phyloP scores from a whole-genome alignment of 2,888 invertebrate genomes.

The Macrophya annulata region DNA sequence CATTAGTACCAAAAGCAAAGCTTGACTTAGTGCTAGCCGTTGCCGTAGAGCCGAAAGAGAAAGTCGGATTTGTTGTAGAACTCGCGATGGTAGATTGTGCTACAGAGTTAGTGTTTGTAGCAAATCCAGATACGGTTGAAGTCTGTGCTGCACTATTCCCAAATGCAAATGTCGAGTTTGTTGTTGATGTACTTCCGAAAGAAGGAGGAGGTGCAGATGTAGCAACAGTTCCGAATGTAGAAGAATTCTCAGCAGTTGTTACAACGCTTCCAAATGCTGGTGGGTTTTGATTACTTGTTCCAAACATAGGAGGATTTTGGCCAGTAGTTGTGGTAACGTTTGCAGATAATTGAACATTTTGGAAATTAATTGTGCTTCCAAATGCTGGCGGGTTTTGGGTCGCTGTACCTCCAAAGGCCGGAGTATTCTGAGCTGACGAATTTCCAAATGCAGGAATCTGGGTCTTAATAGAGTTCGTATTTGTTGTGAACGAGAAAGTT shows the following conservation, averaged over 20 bases:
- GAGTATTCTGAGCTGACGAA: neutral
- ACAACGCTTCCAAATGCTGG: constrained; percentile 54
- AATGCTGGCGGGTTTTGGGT: constrained; percentile 26
- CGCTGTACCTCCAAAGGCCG: constrained; percentile 55
- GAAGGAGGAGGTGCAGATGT: constrained; percentile 38
- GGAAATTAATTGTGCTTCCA: constrained; percentile 33
- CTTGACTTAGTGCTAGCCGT: constrained; percentile 17
- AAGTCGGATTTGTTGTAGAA: constrained; percentile 53
- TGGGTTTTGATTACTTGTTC: constrained; percentile 33
- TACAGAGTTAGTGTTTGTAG: constrained; percentile 9
- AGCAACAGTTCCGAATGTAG: constrained; percentile 57
- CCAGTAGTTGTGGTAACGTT: neutral
- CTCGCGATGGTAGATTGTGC: constrained; percentile 20
- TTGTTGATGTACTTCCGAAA: neutral
- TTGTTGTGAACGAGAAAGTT: constrained; percentile 6
- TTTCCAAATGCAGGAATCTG: constrained; percentile 30
- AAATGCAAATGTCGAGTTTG: constrained; percentile 33
- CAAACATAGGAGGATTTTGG: constrained; percentile 32
- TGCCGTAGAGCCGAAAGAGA: constrained; percentile 61
- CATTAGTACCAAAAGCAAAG: constrained; percentile 47
- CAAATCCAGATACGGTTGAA: constrained; percentile 41
- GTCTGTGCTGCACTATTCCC: constrained; percentile 29
- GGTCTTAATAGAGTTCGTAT: neutral
- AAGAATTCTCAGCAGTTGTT: constrained; percentile 42
- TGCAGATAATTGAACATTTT: constrained; percentile 2